phyloP scores from a whole-genome alignment of 2,888 invertebrate genomes.

The Drosophila flavopinicola region DNA sequence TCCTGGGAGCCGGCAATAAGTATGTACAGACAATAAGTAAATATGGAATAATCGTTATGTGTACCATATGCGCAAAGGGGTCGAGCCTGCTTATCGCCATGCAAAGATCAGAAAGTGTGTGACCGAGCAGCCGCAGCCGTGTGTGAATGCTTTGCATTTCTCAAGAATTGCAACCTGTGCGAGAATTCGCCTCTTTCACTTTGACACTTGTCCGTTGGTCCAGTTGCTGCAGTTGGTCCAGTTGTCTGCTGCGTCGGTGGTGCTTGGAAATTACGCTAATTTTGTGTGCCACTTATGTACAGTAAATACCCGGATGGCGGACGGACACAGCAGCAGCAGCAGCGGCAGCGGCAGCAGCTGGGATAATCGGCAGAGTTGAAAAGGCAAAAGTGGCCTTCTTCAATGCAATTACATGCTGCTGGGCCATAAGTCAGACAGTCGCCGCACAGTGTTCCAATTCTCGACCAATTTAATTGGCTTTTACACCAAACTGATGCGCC shows the following conservation, averaged over 20 bases:
- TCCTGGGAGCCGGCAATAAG: constrained; percentile 55
- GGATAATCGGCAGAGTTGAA: constrained; percentile 78
- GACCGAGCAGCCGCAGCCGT: constrained; percentile 47
- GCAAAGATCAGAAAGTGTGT: constrained; percentile 77
- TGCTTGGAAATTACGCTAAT: constrained; percentile 77
- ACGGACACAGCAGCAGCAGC: constrained; percentile 30
- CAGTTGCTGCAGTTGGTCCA: constrained; percentile 25
- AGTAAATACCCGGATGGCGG: constrained; percentile 47
- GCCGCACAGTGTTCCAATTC: constrained; percentile 71
- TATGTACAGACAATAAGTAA: constrained; percentile 81
- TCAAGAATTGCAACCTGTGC: constrained; percentile 73
- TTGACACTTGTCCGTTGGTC: constrained; percentile 71
- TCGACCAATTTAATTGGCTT: constrained; percentile 74
- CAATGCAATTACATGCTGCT: constrained; percentile 66
- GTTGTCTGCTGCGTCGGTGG: constrained; percentile 50
- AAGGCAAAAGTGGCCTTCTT: constrained; percentile 56
- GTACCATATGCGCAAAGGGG: constrained; percentile 63
- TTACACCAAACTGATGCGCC: constrained; percentile 51
- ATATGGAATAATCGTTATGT: constrained; percentile 81
- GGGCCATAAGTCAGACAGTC: constrained; percentile 57
- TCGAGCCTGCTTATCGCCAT: constrained; percentile 63
- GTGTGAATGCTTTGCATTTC: constrained; percentile 64
- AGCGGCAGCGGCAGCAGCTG: constrained; percentile 56
- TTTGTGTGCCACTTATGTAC: constrained; percentile 66
- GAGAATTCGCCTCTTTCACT: constrained; percentile 72